phyloP scores from a whole-genome alignment of 2,113 vertebrate genomes.

The Myiozetetes cayanensis region DNA sequence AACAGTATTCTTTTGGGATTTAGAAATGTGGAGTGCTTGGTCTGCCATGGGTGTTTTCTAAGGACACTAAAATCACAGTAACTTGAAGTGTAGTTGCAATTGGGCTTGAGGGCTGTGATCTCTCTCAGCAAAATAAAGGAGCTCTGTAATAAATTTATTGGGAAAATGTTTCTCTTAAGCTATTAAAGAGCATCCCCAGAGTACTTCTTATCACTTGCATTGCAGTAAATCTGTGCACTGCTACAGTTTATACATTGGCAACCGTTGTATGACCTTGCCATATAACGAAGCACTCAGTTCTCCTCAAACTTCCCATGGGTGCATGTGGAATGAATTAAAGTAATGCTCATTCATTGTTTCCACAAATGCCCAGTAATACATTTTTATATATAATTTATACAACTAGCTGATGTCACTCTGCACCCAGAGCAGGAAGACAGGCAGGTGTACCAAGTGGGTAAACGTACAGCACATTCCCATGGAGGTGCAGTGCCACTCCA shows the following conservation, averaged over 20 bases:
- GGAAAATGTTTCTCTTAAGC: not conserved
- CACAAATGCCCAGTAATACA: not conserved
- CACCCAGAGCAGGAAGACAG: not conserved
- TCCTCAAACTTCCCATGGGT: not conserved
- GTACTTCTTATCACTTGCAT: not conserved
- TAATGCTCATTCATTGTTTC: not conserved
- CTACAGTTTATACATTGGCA: not conserved
- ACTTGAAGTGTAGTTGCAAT: not conserved
- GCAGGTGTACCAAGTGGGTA: not conserved
- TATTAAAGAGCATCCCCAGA: not conserved
- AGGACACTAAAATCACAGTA: not conserved
- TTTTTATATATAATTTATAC: not conserved
- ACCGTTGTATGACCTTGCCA: not conserved
- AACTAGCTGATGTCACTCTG: not conserved
- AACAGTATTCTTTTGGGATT: not conserved
- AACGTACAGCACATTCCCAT: not conserved
- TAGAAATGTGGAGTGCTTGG: not conserved
- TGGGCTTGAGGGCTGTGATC: not conserved
- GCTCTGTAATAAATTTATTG: not conserved
- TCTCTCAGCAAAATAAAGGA: not conserved
- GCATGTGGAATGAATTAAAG: not conserved
- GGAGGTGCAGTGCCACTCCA: not conserved
- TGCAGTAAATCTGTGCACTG: not conserved
- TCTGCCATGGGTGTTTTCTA: not conserved
- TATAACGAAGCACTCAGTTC: not conserved